Conservation (phyloP, 2,797 vertebrate species). For the Micrastur ruficollis region DNA sequence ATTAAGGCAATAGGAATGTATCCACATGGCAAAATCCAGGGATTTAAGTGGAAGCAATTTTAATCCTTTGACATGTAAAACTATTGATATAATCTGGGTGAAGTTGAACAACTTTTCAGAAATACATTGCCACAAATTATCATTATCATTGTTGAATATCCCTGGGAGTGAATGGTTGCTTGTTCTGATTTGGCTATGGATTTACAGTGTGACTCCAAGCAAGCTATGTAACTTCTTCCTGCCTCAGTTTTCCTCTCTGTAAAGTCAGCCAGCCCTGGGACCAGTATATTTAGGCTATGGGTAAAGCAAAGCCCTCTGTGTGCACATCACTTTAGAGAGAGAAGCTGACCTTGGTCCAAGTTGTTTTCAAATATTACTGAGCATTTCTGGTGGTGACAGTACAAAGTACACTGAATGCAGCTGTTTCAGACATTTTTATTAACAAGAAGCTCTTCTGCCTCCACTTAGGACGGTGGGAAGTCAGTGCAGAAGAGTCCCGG, state of each 20-base stretch:
- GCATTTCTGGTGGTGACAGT: neutral
- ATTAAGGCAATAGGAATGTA: neutral
- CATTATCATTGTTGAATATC: neutral
- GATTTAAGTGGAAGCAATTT: neutral
- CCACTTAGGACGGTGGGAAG: conserved; percentile 59
- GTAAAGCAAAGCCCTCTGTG: neutral
- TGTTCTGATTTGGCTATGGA: neutral
- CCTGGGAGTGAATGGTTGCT: neutral
- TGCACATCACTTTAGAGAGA: neutral
- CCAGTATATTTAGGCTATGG: neutral
- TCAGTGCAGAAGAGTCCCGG: conserved; percentile 43
- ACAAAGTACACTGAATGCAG: neutral
- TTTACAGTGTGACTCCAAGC: neutral
- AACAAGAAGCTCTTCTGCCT: neutral
- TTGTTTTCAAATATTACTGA: neutral
- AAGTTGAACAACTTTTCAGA: neutral
- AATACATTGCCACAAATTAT: neutral
- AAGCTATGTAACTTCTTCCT: neutral
- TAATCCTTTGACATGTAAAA: neutral
- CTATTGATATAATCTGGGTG: neutral
- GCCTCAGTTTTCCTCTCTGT: neutral
- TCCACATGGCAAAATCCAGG: neutral
- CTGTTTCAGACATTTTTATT: neutral
- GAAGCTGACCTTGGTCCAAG: neutral
- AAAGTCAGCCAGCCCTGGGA: neutral